phyloP scores from a whole-genome alignment of 2,888 invertebrate species.

The Drosophila mimica region DNA sequence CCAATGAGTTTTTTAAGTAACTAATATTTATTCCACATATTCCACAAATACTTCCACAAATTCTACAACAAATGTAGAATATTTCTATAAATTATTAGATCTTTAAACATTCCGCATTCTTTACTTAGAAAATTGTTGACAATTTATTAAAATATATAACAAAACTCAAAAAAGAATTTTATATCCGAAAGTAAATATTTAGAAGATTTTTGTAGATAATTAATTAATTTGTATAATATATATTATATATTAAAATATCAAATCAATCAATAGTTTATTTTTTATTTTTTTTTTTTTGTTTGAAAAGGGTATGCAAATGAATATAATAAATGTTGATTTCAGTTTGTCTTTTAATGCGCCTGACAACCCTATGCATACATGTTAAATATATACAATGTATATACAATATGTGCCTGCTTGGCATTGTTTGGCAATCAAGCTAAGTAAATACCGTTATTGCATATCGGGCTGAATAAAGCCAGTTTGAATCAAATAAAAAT shows the following conservation, averaged over 20 bases:
- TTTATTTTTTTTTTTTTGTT: background rate
- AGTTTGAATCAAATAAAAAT: constrained; percentile 60
- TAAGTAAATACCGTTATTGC: constrained; percentile 62
- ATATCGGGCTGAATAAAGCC: constrained; percentile 40
- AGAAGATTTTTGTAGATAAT: background rate
- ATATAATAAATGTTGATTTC: constrained; percentile 34
- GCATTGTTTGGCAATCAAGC: constrained; percentile 59
- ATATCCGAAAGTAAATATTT: background rate
- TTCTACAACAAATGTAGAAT: background rate
- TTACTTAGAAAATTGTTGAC: background rate
- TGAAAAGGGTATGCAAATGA: constrained; percentile 16
- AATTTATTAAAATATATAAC: background rate
- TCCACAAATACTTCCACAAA: too few species aligned
- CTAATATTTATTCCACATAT: background rate
- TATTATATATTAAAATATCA: background rate
- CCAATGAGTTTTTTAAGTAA: background rate
- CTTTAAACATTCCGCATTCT: background rate
- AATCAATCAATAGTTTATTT: too few species aligned
- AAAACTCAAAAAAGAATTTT: background rate
- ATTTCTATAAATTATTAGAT: background rate
- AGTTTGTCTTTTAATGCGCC: constrained; percentile 10
- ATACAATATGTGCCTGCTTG: constrained; percentile 11
- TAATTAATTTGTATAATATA: background rate
- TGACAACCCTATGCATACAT: constrained; percentile 1
- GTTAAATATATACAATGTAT: background rate